Base-by-base conservation (phyloP, 2,888 invertebrate species). In the Muschampia plurimacula region DNA sequence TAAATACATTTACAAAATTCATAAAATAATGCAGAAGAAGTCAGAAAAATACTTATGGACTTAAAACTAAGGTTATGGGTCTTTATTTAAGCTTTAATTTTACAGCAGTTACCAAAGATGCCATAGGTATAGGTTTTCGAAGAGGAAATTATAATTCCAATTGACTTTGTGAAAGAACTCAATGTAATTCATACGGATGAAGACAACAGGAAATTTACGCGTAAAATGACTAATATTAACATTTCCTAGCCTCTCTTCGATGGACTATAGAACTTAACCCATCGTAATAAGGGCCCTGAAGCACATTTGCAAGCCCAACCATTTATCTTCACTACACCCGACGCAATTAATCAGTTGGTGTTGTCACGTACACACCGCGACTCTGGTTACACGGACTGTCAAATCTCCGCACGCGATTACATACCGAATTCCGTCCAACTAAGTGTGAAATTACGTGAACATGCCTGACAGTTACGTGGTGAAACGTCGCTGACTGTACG, bases 331-430 rank as follows among this genome's bases (percentile, higher is more conserved):
- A 83, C 84, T 85, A 86, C 87, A 87, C 88, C 85, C 83, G 86
- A 84, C 85, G 92, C 91, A 91, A 93, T 93, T 92, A 92, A 92
- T 93, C 92, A 93, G 91, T 84, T 79, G 85, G 84, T 88, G 90
- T 89, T 92, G 92, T 92, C 92, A 91, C 89, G 88, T 81, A 81
- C 79, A 81, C 76, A 79, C 81, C 76, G 74, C 78, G 78, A 76
- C 80, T 78, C 78, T 73, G 75, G 79, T 79, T 79, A 78, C 77
- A 79, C 81, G 76, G 77, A 72, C 72, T 77, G 75, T 77, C 77
- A 78, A 76, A 78, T 76, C 74, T 70, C 62, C 52, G 66, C 75
- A 76, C 64, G 74, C 77, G 77, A 81, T 79, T 78, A 74, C 79
- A 76, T 73, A 70, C 78, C 77, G 72, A 79, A 78, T 76, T 67